Conservation (phyloP, 2,797 vertebrate species). For the Falco berigora region DNA sequence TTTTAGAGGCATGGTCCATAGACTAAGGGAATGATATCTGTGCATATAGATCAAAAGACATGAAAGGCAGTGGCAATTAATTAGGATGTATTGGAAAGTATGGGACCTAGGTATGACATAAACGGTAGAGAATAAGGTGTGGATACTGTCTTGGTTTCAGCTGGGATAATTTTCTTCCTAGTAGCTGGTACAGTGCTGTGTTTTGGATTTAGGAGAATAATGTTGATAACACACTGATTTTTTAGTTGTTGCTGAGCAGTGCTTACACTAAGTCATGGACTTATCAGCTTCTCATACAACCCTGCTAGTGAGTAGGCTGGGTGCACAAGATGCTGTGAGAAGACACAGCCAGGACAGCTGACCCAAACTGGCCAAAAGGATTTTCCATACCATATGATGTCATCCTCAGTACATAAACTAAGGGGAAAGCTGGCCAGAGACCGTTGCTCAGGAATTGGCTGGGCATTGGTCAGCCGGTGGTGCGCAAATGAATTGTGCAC, state of each 20-base stretch:
- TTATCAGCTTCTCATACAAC: too few relatives aligned
- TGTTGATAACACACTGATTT: too few relatives aligned
- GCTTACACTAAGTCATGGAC: too few relatives aligned
- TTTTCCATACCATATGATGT: too few relatives aligned
- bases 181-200: too few relatives aligned
- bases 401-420: background rate
- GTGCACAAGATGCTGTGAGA: background rate
- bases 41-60: background rate
- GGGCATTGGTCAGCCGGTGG: rapidly evolving
- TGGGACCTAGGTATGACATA: background rate
- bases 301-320: too few relatives aligned
- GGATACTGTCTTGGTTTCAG: background rate
- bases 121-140: background rate
- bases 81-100: background rate
- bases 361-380: background rate
- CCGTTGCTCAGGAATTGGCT: background rate
- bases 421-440: background rate
- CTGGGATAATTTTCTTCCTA: background rate
- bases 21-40: background rate
- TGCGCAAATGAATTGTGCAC: background rate
- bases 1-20: too few relatives aligned
- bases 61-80: background rate
- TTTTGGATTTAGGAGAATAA: too few relatives aligned
- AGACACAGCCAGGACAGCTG: background rate
- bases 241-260: too few relatives aligned